Evolutionary conservation across 2,888 invertebrate genomes (phyloP).

Genomic region (Adelphocoris suturalis): DNA sequence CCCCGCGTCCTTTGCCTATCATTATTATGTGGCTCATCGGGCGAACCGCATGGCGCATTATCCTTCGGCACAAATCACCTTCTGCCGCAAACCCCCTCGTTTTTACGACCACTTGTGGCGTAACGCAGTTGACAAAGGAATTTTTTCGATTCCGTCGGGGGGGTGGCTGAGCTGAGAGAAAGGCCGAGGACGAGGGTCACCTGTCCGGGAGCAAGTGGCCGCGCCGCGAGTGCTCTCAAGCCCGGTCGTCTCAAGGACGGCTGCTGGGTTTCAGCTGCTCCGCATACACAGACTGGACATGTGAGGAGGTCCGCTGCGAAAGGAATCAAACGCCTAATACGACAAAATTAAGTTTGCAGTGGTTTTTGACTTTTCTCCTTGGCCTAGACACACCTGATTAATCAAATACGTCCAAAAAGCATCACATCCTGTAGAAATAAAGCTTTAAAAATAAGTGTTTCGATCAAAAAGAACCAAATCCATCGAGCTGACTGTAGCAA

Average conservation of each 20-base stretch:
- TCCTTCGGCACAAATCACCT: conserved; percentile 8
- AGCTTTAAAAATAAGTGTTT: too few relatives aligned
- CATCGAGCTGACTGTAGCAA: too few relatives aligned
- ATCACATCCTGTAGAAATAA: too few relatives aligned
- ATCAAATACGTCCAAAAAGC: too few relatives aligned
- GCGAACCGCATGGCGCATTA: neutral
- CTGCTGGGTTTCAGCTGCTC: neutral
- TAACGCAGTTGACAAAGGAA: conserved; percentile 32
- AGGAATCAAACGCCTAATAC: too few relatives aligned
- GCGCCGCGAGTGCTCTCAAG: neutral
- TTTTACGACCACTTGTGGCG: neutral
- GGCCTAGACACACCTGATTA: too few relatives aligned
- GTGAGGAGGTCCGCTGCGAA: too few relatives aligned
- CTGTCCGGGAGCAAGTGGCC: conserved; percentile 23
- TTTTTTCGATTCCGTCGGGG: conserved; percentile 4
- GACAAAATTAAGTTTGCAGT: too few relatives aligned
- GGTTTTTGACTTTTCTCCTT: too few relatives aligned
- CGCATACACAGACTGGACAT: neutral
- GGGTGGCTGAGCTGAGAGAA: neutral
- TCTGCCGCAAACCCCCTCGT: neutral
- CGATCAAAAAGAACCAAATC: too few relatives aligned
- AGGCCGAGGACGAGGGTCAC: conserved; percentile 16
- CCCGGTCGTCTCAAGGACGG: conserved; percentile 2
- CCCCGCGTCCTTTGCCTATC: too few relatives aligned
- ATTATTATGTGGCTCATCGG: neutral